Conservation (phyloP, 2,113 vertebrate genomes). For the Procavia capensis region DNA sequence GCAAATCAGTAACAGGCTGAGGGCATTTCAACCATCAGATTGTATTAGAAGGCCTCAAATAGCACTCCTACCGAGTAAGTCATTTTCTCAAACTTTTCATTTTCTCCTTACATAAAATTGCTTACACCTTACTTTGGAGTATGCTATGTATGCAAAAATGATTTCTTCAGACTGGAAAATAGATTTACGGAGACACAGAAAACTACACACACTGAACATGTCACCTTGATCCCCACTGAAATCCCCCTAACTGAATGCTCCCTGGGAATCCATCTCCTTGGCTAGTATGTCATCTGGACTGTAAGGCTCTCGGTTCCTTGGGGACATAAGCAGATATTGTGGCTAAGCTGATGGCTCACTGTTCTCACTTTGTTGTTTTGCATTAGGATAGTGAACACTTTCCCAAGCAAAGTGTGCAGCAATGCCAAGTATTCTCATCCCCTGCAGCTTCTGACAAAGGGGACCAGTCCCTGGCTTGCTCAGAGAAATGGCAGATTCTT, state of each 20-base stretch:
- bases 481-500: slow-evolving; percentile 83
- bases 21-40: rapidly evolving
- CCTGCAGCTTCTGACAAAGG: slow-evolving; percentile 88
- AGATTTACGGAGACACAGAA: slow-evolving; percentile 76
- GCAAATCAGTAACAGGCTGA: rapidly evolving
- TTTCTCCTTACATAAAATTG: background rate
- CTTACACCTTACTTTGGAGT: slow-evolving; percentile 60
- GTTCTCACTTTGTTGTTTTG: slow-evolving; percentile 84
- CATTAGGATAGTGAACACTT: slow-evolving; percentile 82
- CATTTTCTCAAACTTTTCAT: background rate
- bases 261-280: slow-evolving; percentile 83
- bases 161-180: slow-evolving; percentile 65
- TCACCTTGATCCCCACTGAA: slow-evolving; percentile 85
- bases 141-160: slow-evolving; percentile 49
- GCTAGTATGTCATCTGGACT: slow-evolving; percentile 82
- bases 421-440: slow-evolving; percentile 87
- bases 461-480: slow-evolving; percentile 79
- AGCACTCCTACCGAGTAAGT: background rate
- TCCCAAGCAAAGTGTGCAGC: slow-evolving; percentile 86
- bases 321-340: slow-evolving; percentile 84
- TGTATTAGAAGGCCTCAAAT: background rate
- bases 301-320: slow-evolving; percentile 80
- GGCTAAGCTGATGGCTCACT: slow-evolving; percentile 80
- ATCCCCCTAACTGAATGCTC: slow-evolving; percentile 79
- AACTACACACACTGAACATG: slow-evolving; percentile 74